Conservation (phyloP, 2,797 vertebrate species). For the Anisognathus igniventris region DNA sequence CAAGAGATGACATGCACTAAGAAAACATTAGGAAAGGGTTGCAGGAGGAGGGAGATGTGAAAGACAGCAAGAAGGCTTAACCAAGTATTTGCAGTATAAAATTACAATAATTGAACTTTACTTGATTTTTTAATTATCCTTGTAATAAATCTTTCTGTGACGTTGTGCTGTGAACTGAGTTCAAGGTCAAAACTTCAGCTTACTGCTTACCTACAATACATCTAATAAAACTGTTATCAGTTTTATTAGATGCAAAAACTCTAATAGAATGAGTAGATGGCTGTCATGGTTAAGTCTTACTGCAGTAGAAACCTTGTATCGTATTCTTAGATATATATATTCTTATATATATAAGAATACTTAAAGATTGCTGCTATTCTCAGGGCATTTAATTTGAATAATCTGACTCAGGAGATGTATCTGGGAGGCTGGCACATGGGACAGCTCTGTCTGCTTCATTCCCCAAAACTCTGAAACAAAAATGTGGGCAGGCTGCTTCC, state of each 20-base stretch:
- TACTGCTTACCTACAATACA: neutral
- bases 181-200: neutral
- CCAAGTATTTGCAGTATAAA: neutral
- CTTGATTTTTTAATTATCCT: neutral
- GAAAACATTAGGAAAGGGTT: neutral
- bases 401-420: neutral
- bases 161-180: neutral
- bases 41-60: neutral
- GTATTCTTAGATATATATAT: too few species aligned
- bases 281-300: neutral
- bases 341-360: neutral
- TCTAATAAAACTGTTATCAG: neutral
- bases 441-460: neutral
- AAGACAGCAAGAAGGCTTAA: neutral
- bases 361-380: neutral
- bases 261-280: neutral
- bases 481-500: neutral
- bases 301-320: neutral
- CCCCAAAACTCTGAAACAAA: neutral
- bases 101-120: neutral
- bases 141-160: neutral
- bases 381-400: neutral
- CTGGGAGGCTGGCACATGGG: neutral
- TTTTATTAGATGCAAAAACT: neutral
- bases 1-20: neutral